These are phyloP conservation scores for Crotophaga sulcirostris DNA, from an alignment of 2,113 vertebrate species.

Conservation along the genomic window DNA sequence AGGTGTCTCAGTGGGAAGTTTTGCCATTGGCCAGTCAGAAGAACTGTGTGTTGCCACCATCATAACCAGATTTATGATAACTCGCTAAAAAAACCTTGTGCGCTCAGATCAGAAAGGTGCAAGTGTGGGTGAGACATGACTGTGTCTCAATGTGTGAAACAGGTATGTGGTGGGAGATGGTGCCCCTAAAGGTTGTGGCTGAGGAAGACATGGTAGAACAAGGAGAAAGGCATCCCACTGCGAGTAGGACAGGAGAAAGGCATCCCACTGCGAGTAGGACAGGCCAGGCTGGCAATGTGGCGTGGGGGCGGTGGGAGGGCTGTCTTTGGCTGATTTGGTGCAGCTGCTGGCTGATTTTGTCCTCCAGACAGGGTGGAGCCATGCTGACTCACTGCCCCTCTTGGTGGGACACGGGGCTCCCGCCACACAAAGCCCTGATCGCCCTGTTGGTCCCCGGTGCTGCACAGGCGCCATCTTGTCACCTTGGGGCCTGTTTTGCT, in stretches of 20 bases:
- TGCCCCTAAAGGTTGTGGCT: not conserved
- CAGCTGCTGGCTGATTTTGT: not conserved
- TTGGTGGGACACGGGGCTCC: not conserved
- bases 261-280: fast-evolving
- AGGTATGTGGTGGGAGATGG: fast-evolving
- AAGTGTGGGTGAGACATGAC: not conserved
- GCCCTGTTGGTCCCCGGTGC: fast-evolving
- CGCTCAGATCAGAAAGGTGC: not conserved
- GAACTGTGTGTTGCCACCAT: not conserved
- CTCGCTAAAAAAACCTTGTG: not conserved
- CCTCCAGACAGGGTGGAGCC: not conserved
- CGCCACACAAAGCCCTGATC: fast-evolving
- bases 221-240: fast-evolving
- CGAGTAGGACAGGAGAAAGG: too few species aligned
- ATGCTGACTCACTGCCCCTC: not conserved
- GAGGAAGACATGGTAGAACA: not conserved
- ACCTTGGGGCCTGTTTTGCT: not conserved
- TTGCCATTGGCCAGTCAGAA: not conserved
- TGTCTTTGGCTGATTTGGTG: not conserved
- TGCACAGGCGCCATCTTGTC: not conserved
- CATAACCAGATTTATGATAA: not conserved
- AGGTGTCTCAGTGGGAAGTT: not conserved
- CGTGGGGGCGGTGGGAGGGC: fast-evolving
- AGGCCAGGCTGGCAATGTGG: fast-evolving
- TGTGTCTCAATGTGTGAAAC: not conserved